Percentiles rank a stretch among this genome's conserved stretches.
phyloP scores from a whole-genome alignment of 2,888 invertebrate genomes.

The Elysia crispata region DNA sequence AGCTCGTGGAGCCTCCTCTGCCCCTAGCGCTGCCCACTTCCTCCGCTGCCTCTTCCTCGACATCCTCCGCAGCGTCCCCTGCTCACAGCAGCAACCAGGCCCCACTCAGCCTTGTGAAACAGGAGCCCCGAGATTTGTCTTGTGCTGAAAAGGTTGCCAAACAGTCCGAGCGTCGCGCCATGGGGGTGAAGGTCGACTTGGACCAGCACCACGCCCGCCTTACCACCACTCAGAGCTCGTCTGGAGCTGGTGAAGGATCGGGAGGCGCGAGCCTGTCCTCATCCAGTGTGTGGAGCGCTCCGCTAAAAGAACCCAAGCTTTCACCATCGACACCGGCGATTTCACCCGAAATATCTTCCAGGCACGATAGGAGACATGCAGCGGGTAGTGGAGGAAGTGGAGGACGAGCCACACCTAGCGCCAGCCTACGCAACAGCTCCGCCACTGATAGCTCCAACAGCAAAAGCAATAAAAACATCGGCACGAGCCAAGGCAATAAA shows the following conservation, averaged over 20 bases:
- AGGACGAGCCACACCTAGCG: too few species aligned
- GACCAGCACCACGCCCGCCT: conserved; percentile 1
- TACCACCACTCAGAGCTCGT: background rate
- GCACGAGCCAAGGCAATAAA: too few species aligned
- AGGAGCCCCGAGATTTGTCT: conserved; percentile 42
- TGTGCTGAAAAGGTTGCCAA: conserved; percentile 36
- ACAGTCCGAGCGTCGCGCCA: conserved; percentile 14
- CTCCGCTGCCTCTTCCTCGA: background rate
- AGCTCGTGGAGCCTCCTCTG: conserved; percentile 27
- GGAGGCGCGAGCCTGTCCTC: background rate
- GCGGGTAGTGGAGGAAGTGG: too few species aligned
- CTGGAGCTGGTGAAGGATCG: background rate
- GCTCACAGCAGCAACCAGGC: conserved; percentile 6
- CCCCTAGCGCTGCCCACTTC: too few species aligned
- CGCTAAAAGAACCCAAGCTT: conserved; percentile 38
- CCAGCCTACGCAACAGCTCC: too few species aligned
- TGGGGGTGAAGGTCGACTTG: conserved; percentile 31
- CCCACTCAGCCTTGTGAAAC: conserved; percentile 44
- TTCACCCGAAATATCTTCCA: too few species aligned
- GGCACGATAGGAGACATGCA: too few species aligned
- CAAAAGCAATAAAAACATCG: too few species aligned
- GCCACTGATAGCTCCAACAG: too few species aligned
- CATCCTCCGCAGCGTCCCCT: background rate
- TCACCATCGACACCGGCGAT: background rate
- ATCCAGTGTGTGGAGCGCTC: background rate